These are phyloP conservation scores for Paguma larvata DNA, from an alignment of 2,797 vertebrate genomes.

Conservation along the genomic window DNA sequence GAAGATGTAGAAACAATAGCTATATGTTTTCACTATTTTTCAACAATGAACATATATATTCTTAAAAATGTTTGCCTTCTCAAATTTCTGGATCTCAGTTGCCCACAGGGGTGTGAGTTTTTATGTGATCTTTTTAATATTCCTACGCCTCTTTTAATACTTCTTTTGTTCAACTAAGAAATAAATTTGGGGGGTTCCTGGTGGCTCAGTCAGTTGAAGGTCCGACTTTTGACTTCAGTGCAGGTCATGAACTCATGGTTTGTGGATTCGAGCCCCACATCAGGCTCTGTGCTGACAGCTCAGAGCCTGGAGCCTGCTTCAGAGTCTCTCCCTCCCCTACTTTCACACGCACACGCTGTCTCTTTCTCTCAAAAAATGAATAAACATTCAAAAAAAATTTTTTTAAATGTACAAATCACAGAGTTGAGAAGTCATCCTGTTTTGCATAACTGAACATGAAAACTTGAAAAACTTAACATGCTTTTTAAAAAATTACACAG, in stretches of 20 bases:
- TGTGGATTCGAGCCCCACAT: too few relatives aligned
- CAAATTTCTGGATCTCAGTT: background rate
- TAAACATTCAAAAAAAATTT: too few relatives aligned
- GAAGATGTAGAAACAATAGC: background rate
- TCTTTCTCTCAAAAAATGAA: too few relatives aligned
- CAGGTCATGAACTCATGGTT: too few relatives aligned
- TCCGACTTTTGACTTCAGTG: too few relatives aligned
- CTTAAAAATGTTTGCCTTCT: conserved; percentile 27
- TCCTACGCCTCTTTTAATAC: background rate
- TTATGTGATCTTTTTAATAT: background rate
- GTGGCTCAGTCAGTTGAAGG: too few relatives aligned
- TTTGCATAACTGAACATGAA: background rate
- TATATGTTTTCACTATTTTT: background rate
- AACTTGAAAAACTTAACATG: background rate
- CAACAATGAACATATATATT: background rate
- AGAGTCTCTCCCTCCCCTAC: too few relatives aligned
- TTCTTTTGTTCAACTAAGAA: background rate
- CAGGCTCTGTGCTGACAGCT: too few relatives aligned
- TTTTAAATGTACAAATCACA: background rate
- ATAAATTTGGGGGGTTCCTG: background rate
- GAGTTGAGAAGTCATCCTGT: background rate
- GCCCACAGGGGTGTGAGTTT: background rate
- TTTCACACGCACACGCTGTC: too few relatives aligned
- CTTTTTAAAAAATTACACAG: background rate
- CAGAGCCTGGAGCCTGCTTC: too few relatives aligned